Evolutionary conservation across 2,888 invertebrate genomes (phyloP).

Genomic region (Caenorhabditis macrosperma): DNA sequence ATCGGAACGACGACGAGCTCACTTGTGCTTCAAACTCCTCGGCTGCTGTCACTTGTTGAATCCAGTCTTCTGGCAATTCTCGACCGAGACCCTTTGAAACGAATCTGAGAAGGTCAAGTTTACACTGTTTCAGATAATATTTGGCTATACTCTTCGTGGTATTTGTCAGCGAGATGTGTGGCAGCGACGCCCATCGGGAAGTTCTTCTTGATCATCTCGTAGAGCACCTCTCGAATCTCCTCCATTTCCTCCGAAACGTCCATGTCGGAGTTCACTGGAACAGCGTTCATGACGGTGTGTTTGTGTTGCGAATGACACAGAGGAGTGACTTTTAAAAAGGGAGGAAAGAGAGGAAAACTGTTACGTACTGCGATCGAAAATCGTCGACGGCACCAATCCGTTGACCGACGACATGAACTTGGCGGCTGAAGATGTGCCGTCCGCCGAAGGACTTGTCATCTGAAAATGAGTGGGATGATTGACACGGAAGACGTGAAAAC

Average conservation of each 20-base stretch:
- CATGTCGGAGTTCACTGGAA: slow-evolving; percentile 69
- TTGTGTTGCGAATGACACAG: neutral
- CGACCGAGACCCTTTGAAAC: slow-evolving; percentile 67
- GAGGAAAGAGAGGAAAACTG: neutral
- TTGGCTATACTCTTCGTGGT: slow-evolving; percentile 67
- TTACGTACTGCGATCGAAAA: slow-evolving; percentile 64
- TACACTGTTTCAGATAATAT: neutral
- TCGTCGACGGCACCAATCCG: slow-evolving; percentile 68
- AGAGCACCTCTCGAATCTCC: slow-evolving; percentile 72
- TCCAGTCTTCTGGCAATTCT: slow-evolving; percentile 70
- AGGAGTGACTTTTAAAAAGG: neutral
- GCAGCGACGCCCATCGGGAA: slow-evolving; percentile 72
- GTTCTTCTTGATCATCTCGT: slow-evolving; percentile 70
- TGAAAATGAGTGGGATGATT: slow-evolving; percentile 7
- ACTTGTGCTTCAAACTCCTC: slow-evolving; percentile 72
- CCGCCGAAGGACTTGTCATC: slow-evolving; percentile 21
- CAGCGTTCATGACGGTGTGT: neutral
- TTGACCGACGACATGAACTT: slow-evolving; percentile 59
- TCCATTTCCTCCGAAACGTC: slow-evolving; percentile 76
- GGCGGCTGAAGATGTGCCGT: slow-evolving; percentile 43
- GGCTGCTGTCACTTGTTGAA: slow-evolving; percentile 72
- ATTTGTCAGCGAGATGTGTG: slow-evolving; percentile 69
- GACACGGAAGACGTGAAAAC: slow-evolving; percentile 5
- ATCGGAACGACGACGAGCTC: neutral
- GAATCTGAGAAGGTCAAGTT: slow-evolving; percentile 59